A percentile compares a stretch with the other conserved stretches of the same genome.
These are phyloP conservation scores for Arion vulgaris DNA, from an alignment of 1,140 invertebrate genomes.

Conservation along the genomic window DNA sequence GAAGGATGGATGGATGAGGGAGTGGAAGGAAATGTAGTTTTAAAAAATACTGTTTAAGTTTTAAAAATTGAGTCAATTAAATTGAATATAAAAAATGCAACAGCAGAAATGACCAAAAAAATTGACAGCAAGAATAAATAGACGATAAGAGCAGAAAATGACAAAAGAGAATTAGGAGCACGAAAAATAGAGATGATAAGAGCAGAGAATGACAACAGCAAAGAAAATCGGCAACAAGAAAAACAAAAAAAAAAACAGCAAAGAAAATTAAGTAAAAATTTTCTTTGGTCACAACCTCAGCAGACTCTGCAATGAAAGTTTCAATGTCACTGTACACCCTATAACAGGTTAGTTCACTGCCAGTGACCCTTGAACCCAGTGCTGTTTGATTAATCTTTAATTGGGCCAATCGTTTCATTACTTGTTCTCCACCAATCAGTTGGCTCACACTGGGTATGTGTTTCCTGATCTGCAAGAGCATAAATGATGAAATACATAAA, in stretches of 20 bases:
- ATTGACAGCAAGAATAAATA: too few species aligned
- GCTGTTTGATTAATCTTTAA: slow-evolving; percentile 25
- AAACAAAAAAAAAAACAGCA: too few species aligned
- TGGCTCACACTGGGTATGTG: not conserved
- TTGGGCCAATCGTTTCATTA: not conserved
- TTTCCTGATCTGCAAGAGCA: not conserved
- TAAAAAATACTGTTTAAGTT: too few species aligned
- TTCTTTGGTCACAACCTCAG: slow-evolving; percentile 15
- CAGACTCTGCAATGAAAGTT: slow-evolving; percentile 16
- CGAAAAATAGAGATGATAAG: not conserved
- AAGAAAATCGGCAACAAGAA: not conserved
- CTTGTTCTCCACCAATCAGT: slow-evolving; percentile 27
- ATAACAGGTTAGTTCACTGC: not conserved
- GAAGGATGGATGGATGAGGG: too few species aligned
- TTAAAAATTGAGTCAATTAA: too few species aligned
- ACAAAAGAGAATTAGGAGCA: too few species aligned
- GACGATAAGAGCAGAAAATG: too few species aligned
- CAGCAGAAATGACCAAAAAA: too few species aligned
- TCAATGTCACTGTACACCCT: slow-evolving; percentile 20
- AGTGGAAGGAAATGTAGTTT: too few species aligned
- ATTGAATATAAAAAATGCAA: too few species aligned
- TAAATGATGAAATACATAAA: not conserved
- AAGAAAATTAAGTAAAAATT: too few species aligned
- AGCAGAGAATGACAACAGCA: not conserved
- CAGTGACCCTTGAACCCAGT: slow-evolving; percentile 10